Evolutionary conservation across 2,888 invertebrate species (phyloP), one percentile per base, ranked within the genome.

Genomic region (Harpagoxenus sublaevis): DNA sequence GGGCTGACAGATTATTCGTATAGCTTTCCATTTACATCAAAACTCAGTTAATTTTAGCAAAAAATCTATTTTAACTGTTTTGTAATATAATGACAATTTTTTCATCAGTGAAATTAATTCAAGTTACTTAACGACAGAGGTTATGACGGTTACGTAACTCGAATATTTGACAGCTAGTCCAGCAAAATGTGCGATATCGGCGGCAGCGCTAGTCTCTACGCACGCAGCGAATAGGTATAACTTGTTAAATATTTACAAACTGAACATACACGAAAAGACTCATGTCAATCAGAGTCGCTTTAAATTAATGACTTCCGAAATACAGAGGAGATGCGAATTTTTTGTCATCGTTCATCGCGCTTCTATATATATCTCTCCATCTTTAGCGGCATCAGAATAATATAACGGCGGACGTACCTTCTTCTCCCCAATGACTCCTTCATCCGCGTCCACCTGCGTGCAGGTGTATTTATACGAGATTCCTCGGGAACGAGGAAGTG

Each of bases 401-500:
- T 42, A 68, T 42, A 78, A 55, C 68, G 39, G 28, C 66, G 39
- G 53, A n/a, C 78, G 42, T n/a, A 78, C 78, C 70, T 78, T 70
- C 55, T 53, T 68, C 39, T 78, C 9, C 10, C 53, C 42, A 28
- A 18, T 55, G 78, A 78, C 68, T 70, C 15, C 42, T 45, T 28
- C 18, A 18, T 51, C 31, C 39, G 68, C 31, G 66, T 75, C 65
- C 82, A 83, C 75, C 85, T 83, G 71, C 81, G 75, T 66, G 85
- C 87, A 48, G 73, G 68, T 57, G 74, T 62, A 74, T 77, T 81
- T 62, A 79, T 85, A 83, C 88, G 88, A 87, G 88, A 88, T 89
- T 89, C 90, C 89, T 89, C 89, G 42, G 85, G 91, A 92, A 92
- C 90, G 89, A 91, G 91, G 92, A 92, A 92, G 92, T 88, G 87